These are phyloP conservation scores for Holcopasites calliopsidis DNA, from an alignment of 1,140 invertebrate genomes.

Conservation along the genomic window DNA sequence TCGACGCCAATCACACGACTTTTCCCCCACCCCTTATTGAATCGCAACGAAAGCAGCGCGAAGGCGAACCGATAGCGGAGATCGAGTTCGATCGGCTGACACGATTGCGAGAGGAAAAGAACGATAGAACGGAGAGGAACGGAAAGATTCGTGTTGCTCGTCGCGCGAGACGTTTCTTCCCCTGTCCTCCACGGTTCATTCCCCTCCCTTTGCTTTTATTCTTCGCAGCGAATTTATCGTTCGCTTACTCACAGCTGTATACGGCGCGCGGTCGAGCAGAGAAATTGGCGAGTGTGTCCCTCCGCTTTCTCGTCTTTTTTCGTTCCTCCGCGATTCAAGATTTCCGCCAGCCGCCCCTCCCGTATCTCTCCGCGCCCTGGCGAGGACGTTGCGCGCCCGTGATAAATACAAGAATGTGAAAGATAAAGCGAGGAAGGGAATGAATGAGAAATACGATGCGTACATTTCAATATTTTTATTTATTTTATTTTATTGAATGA, in stretches of 20 bases:
- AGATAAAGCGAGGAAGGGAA: background rate
- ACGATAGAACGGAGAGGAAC: constrained; percentile 17
- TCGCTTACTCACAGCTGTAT: constrained; percentile 55
- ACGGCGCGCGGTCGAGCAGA: constrained; percentile 38
- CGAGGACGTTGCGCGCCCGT: background rate
- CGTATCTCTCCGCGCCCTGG: background rate
- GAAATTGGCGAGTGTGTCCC: constrained; percentile 48
- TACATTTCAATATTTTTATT: background rate
- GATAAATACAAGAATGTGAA: constrained; percentile 13
- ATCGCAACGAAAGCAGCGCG: background rate
- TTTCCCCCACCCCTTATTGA: no score
- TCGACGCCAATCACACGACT: no score
- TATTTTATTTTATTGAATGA: no score
- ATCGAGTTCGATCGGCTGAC: constrained; percentile 61
- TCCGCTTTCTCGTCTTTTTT: constrained; percentile 19
- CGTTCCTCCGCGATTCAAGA: constrained; percentile 30
- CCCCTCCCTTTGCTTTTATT: constrained; percentile 53
- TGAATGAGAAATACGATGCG: background rate
- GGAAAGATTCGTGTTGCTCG: constrained; percentile 48
- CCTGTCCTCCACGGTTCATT: constrained; percentile 19
- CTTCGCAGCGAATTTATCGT: constrained; percentile 55
- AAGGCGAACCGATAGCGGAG: constrained; percentile 51
- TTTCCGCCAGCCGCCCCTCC: background rate
- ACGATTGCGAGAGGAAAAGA: constrained; percentile 40
- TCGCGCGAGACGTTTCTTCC: constrained; percentile 54